Conservation (phyloP, 2,797 vertebrate species). For the Paratrypauchen microcephalus region DNA sequence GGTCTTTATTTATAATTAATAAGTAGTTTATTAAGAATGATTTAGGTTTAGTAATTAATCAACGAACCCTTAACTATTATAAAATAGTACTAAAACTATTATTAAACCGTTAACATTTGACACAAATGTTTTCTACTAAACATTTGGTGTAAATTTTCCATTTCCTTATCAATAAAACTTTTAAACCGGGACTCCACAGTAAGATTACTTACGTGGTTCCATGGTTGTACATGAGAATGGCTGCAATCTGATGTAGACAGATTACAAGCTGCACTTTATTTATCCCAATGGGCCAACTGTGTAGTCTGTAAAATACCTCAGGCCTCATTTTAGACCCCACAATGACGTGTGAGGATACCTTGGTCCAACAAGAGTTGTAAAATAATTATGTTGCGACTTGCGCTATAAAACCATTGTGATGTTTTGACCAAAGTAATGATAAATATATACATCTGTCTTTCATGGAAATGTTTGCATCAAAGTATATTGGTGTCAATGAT, state of each 20-base stretch:
- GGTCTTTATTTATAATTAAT: no score
- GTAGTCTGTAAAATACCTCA: constrained; percentile 12
- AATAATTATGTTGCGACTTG: neutral
- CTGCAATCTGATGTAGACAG: neutral
- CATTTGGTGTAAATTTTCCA: neutral
- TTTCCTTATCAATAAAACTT: neutral
- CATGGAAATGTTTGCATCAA: neutral
- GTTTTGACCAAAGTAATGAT: no score
- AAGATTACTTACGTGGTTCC: no score
- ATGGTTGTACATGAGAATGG: neutral
- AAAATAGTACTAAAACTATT: no score
- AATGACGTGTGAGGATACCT: neutral
- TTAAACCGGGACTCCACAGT: neutral
- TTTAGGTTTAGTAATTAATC: no score
- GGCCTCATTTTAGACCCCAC: constrained; percentile 1
- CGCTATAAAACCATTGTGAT: neutral
- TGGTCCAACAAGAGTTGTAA: neutral
- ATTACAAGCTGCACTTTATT: constrained; percentile 6
- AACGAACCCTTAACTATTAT: no score
- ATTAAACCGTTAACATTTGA: neutral
- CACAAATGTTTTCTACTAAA: neutral
- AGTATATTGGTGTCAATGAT: neutral
- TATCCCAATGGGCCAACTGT: neutral
- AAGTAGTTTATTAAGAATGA: no score
- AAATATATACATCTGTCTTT: neutral